phyloP scores from a whole-genome alignment of 2,888 invertebrate genomes.

The Eristalis arbustorum region DNA sequence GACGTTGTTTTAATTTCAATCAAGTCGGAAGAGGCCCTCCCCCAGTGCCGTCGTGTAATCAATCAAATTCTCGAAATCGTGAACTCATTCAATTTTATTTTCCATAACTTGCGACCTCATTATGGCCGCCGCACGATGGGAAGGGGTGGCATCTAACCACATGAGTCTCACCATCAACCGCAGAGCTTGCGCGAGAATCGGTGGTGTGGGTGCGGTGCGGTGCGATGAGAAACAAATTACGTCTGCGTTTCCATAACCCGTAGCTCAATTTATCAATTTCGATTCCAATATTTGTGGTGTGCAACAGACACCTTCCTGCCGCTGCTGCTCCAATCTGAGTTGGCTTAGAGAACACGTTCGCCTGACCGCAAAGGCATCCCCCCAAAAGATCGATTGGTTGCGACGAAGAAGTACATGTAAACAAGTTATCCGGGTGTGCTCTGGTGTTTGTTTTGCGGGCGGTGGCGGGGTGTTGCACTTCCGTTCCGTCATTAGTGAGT shows the following conservation, averaged over 20 bases:
- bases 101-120: constrained; percentile 60
- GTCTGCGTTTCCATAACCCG: constrained; percentile 16
- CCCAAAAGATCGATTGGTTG: constrained; percentile 28
- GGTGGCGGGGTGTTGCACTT: background rate
- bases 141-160: background rate
- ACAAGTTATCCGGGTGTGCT: constrained; percentile 13
- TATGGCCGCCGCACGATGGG: constrained; percentile 5
- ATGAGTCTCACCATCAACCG: constrained; percentile 19
- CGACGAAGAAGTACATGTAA: constrained; percentile 20
- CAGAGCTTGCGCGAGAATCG: background rate
- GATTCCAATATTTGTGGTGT: constrained; percentile 46
- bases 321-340: background rate
- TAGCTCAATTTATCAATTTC: constrained; percentile 61
- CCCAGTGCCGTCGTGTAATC: constrained; percentile 50
- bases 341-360: constrained; percentile 16
- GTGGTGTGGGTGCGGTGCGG: too few species aligned
- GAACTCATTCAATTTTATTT: constrained; percentile 49
- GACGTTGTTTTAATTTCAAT: constrained; percentile 24
- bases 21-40: too few species aligned
- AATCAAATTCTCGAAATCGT: constrained; percentile 55
- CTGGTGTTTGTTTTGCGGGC: background rate
- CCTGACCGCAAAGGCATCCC: constrained; percentile 19
- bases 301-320: constrained; percentile 26
- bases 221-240: constrained; percentile 24
- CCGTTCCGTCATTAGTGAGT: constrained; percentile 21